These are phyloP conservation scores for Meriones unguiculatus DNA, from an alignment of 2,113 vertebrate genomes.

Conservation along the genomic window DNA sequence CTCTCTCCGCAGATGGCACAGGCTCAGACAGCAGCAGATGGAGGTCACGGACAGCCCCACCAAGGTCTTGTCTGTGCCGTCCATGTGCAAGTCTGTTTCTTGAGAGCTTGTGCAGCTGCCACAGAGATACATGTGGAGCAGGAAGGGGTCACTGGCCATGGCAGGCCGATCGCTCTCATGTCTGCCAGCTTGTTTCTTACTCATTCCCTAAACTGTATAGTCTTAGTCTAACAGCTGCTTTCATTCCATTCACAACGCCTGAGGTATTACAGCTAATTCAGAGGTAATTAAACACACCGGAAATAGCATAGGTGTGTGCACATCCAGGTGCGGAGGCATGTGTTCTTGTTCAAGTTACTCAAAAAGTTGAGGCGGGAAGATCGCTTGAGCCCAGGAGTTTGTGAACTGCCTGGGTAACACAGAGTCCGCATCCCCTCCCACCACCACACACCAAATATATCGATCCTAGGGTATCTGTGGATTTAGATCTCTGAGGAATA, in stretches of 20 bases:
- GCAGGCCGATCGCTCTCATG: neutral
- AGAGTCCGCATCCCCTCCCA: neutral
- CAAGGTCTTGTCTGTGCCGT: neutral
- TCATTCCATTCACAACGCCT: neutral
- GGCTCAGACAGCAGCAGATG: neutral
- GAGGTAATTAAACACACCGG: neutral
- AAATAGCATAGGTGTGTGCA: neutral
- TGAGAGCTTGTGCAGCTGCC: neutral
- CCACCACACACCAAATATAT: neutral
- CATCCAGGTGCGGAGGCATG: neutral
- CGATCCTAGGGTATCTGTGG: neutral
- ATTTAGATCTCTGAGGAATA: neutral
- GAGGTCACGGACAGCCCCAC: neutral
- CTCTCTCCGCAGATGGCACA: neutral
- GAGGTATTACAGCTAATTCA: neutral
- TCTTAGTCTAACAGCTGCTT: neutral
- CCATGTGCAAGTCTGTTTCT: neutral
- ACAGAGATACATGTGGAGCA: neutral
- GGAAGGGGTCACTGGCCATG: neutral
- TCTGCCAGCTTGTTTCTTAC: neutral
- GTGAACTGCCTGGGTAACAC: neutral
- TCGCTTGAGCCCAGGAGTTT: neutral
- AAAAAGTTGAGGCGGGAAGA: neutral
- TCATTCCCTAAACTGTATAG: neutral
- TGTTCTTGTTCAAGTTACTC: neutral